phyloP scores from a whole-genome alignment of 2,113 vertebrate species.

The Parotia lawesii region DNA sequence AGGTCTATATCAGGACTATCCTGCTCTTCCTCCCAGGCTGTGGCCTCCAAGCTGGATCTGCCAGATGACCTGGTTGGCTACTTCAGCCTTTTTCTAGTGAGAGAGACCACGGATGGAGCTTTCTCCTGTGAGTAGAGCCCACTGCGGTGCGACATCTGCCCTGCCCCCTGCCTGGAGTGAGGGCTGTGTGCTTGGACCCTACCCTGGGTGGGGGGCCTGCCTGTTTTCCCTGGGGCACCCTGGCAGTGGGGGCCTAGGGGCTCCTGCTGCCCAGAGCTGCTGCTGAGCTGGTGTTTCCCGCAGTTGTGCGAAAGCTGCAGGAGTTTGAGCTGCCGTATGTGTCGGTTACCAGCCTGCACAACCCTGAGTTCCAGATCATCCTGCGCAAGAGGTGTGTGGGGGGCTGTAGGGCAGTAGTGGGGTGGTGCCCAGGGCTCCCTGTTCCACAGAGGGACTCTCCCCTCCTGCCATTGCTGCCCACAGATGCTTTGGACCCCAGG shows the following conservation, averaged over 20 bases:
- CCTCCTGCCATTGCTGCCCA: background rate
- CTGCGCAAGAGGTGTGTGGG: conserved; percentile 88
- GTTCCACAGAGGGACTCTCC: background rate
- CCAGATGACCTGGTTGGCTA: conserved; percentile 93
- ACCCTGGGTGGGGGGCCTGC: too few relatives aligned
- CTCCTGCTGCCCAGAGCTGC: background rate
- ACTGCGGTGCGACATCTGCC: accelerated
- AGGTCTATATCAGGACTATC: background rate
- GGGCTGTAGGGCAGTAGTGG: background rate
- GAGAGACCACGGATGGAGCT: conserved; percentile 83
- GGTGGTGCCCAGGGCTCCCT: background rate
- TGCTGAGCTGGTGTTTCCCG: background rate
- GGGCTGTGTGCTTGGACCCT: background rate
- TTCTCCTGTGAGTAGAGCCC: conserved; percentile 89
- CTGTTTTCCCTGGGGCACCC: accelerated
- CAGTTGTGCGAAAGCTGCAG: conserved; percentile 97
- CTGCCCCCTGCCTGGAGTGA: background rate
- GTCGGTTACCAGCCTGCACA: conserved; percentile 91
- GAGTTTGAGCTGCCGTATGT: conserved; percentile 97
- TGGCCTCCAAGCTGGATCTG: conserved; percentile 91
- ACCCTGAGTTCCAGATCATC: conserved; percentile 89
- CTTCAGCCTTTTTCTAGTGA: conserved; percentile 94
- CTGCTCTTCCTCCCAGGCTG: conserved; percentile 75
- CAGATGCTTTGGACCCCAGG: background rate
- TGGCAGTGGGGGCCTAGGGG: background rate